These are phyloP conservation scores for Caenorhabditis elegans DNA, from an alignment of 1,140 invertebrate genomes.

Conservation along the genomic window DNA sequence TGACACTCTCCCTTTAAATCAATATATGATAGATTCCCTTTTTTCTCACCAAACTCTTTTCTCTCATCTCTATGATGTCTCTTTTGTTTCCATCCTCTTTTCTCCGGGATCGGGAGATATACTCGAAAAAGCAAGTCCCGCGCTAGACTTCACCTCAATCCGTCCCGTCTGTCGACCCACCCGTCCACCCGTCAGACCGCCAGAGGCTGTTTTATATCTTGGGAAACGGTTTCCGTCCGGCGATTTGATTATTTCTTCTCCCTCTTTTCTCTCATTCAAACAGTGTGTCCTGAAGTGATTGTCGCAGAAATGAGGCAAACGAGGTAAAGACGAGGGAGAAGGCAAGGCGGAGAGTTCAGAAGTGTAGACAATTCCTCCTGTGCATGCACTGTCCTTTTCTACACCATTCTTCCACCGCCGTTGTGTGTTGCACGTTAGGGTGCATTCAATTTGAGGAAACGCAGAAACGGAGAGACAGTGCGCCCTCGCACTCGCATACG, in stretches of 20 bases:
- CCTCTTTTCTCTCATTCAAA: neutral
- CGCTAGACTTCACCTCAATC: neutral
- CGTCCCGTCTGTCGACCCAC: neutral
- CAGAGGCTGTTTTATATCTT: neutral
- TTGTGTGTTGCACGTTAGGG: neutral
- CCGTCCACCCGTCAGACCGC: conserved; percentile 5
- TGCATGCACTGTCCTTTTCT: conserved; percentile 1
- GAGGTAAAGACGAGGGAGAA: neutral
- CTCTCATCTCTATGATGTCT: neutral
- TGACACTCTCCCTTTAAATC: too few relatives aligned
- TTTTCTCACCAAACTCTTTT: neutral
- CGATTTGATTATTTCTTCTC: neutral
- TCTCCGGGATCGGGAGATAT: neutral
- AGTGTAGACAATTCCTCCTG: neutral
- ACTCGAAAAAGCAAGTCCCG: conserved; percentile 17
- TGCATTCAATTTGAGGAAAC: too few relatives aligned
- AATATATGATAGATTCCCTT: too few relatives aligned
- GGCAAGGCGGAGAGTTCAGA: neutral
- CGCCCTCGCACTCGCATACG: too few relatives aligned
- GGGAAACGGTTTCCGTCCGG: neutral
- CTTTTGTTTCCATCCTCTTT: neutral
- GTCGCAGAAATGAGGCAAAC: conserved; percentile 26
- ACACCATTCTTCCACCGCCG: neutral
- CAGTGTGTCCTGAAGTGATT: conserved; percentile 29
- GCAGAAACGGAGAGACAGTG: neutral